phyloP scores from a whole-genome alignment of 1,140 invertebrate species.

The Neotoxoptera formosana region DNA sequence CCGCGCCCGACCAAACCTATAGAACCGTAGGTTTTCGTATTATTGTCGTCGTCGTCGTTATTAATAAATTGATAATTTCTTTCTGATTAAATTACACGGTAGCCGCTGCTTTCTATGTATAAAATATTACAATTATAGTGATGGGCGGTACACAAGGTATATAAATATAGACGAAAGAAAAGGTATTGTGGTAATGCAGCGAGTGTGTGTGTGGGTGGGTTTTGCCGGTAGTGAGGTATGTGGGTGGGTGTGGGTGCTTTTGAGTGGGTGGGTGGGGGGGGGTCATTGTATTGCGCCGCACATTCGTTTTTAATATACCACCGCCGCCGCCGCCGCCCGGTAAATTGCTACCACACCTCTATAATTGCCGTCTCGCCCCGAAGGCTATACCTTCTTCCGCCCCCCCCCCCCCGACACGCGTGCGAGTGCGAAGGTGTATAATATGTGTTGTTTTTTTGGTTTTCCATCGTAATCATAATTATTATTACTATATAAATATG shows the following conservation, averaged over 20 bases:
- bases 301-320: constrained; percentile 30
- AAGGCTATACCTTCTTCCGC: constrained; percentile 28
- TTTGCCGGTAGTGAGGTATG: too few relatives aligned
- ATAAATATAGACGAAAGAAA: neutral
- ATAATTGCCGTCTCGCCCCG: constrained; percentile 40
- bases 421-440: neutral
- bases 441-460: constrained; percentile 6
- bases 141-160: neutral
- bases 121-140: too few relatives aligned
- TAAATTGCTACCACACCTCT: constrained; percentile 51
- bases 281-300: constrained; percentile 9
- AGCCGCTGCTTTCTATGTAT: neutral
- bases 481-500: neutral
- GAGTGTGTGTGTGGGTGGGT: neutral
- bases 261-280: neutral
- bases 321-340: neutral
- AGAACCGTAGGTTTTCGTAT: neutral
- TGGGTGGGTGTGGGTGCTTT: too few relatives aligned
- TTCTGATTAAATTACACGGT: constrained; percentile 47
- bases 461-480: neutral
- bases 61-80: constrained; percentile 55
- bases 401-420: neutral
- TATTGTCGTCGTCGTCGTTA: constrained; percentile 15
- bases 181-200: neutral
- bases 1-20: neutral